Evolutionary conservation across 2,888 invertebrate species (phyloP).

Genomic region (Octonoba sinensis): DNA sequence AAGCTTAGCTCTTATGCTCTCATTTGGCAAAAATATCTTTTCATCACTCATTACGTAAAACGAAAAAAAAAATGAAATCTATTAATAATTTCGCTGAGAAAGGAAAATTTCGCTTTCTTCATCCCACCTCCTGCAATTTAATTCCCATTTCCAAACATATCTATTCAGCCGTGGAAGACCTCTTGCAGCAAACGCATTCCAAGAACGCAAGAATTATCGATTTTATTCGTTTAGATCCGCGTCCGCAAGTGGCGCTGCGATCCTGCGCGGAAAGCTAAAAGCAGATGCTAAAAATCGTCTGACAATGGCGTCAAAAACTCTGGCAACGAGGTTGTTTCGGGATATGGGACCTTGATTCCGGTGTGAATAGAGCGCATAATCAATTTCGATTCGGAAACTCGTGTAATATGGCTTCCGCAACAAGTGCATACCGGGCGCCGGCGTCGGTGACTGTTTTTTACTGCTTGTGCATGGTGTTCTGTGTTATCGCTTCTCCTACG

Average conservation of each 20-base stretch:
- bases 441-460: constrained; percentile 22
- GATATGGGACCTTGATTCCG: constrained; percentile 33
- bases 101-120: background rate
- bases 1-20: background rate
- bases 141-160: constrained; percentile 2
- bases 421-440: background rate
- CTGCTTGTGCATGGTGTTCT: constrained; percentile 8
- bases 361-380: background rate
- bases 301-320: constrained; percentile 34
- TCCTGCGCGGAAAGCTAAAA: constrained; percentile 6
- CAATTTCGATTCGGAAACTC: background rate
- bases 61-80: too few relatives aligned
- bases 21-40: background rate
- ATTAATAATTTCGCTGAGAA: background rate
- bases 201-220: constrained; percentile 3
- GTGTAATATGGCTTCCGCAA: constrained; percentile 5
- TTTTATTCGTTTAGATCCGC: background rate
- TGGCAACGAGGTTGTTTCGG: constrained; percentile 19
- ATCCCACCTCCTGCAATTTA: background rate
- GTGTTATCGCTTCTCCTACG: constrained; percentile 20
- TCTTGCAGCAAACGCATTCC: background rate
- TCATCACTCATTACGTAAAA: background rate
- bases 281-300: constrained; percentile 24
- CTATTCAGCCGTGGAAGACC: background rate
- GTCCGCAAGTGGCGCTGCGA: constrained; percentile 29